Conservation (phyloP, 2,113 vertebrate species). For the Chloroceryle aenea region DNA sequence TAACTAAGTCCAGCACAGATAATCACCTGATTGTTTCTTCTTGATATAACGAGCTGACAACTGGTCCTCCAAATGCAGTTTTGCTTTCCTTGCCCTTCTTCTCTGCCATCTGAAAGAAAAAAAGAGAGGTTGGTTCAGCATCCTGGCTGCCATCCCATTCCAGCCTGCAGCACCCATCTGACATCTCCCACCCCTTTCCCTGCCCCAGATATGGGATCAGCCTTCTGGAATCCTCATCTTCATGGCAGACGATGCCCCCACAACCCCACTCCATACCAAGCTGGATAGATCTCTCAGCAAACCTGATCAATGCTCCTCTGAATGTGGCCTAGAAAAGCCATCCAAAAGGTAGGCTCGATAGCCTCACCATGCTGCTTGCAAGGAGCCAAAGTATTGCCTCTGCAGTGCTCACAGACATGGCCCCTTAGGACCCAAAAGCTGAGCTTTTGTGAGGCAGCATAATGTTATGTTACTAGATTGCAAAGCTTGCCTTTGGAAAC, state of each 20-base stretch:
- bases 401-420: neutral
- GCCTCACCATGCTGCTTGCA: accelerated
- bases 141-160: neutral
- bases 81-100: slow-evolving; percentile 84
- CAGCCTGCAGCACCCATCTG: neutral
- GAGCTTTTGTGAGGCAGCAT: slow-evolving; percentile 45
- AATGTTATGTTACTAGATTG: slow-evolving; percentile 55
- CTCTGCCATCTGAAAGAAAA: slow-evolving; percentile 75
- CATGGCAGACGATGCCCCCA: accelerated
- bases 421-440: slow-evolving; percentile 13
- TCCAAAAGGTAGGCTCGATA: neutral
- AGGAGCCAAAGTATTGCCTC: neutral
- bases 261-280: neutral
- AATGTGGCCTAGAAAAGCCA: neutral
- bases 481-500: slow-evolving; percentile 64
- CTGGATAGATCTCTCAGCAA: neutral
- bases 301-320: neutral
- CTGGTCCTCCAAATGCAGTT: slow-evolving; percentile 87
- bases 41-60: slow-evolving; percentile 93
- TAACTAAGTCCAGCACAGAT: slow-evolving; percentile 3
- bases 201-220: neutral
- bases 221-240: neutral
- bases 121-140: slow-evolving; percentile 40
- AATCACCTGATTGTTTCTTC: slow-evolving; percentile 95
- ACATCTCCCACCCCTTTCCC: neutral